Base-by-base conservation (phyloP, 2,888 invertebrate genomes). In the Heliconius erato region DNA sequence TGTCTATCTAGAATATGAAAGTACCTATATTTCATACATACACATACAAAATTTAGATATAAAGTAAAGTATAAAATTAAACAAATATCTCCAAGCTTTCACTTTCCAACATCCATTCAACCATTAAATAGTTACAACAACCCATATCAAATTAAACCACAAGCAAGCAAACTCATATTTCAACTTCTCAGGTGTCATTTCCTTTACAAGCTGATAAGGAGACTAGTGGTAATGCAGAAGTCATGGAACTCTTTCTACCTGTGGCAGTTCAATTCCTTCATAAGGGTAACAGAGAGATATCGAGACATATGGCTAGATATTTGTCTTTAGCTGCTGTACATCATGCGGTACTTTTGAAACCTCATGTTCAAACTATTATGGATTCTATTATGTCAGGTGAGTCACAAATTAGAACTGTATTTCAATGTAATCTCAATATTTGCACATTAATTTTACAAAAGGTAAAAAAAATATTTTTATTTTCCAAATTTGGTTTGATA, bases 321-420 rank as follows among this genome's bases (percentile, higher is more conserved):
- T 96, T 99, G 79, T 99, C 99, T 0, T 95, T 99, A 86, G 99
- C 99, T 23, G 99, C 99, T 79, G 98, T 98, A 84, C 98, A 99
- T 90, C 98, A 99, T 93, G 98, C 98, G 5, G 97, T 97, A 85
- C 94, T 99, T 85, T 95, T 99, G 68, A 98, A 98, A 87, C 97
- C 98, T 19, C 98, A 99, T 92, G 98, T 99, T 79, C 98, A 98
- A 87, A 98, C 98, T 11, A 98, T 99, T 82, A 98, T 99, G 96
- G 98, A 98, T 91, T 98, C 98, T 85, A 98, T 99, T 84, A 97
- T 99, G 91, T 97, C 98, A 89, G 98, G 98, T 98, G 44, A 49
- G 78, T 67, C n/a, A 40, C 26, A 19, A 14, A 26, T 59, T 74
- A 40, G n/a, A n/a, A 9, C 7, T 16, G 23, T 11, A n/a, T 6